Evolutionary conservation across 2,113 vertebrate species (phyloP), one percentile per base, ranked within the genome.

Genomic region (Uropsilus gracilis): DNA sequence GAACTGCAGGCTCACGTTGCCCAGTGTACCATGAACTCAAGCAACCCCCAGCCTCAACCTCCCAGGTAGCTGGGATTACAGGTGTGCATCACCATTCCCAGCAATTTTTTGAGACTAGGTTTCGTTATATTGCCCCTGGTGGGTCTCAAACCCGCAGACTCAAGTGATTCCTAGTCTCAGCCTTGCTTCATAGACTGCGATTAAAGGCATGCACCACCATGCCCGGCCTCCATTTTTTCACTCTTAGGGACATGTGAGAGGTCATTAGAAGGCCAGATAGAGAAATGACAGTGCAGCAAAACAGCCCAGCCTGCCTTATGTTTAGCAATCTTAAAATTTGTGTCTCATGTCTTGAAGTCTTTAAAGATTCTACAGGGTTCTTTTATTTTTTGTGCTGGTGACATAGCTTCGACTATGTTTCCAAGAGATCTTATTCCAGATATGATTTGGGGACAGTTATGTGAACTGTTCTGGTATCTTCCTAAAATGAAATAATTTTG

Each of bases 271-370:
- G n/a, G 26, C 28, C 61, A 87, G 71, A 63, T 5, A 50, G 42
- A 69, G 14, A 87, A 90, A 66, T 18, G 50, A 57, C 44, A 63
- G 57, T 57, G 18, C 7, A 78, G 42, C 34, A 71, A 95, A 88
- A 61, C 17, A 89, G 50, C 28, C 44, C 17, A 24, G 39, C 20
- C 91, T 96, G 81, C 42, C 48, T 0, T 69, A 11, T 61, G 2
- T 90, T 32, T 83, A 44, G 92, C 66, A 96, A 91, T 97, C 57
- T 90, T 96, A 91, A 97, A 96, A 96, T 78, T 22, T 76, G 10
- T 91, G 32, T 8, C 30, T 9, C 42, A 26, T 77, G 28, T 78
- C 78, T 94, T 95, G 92, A 97, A 94, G 94, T 86, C 28, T 93
- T 89, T 94, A 96, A 98, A 93, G 64, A 94, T 93, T 94, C 75